phyloP scores from a whole-genome alignment of 2,888 invertebrate species.

The Phortica okadai region DNA sequence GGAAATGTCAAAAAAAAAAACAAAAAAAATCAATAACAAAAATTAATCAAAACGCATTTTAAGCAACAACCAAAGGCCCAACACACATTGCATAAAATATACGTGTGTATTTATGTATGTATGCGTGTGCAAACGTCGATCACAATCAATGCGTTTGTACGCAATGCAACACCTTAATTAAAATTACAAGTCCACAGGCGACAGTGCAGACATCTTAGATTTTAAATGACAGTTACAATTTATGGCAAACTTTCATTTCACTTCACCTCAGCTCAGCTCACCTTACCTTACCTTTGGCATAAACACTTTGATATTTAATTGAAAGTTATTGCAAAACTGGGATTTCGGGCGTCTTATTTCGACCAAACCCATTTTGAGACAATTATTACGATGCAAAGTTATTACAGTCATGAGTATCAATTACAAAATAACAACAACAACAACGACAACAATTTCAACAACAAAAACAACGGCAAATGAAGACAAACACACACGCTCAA shows the following conservation, averaged over 20 bases:
- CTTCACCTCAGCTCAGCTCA: no score
- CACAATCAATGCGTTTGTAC: not conserved
- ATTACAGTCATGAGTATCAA: conserved; percentile 21
- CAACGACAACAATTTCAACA: not conserved
- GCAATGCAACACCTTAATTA: conserved; percentile 45
- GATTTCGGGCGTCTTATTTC: not conserved
- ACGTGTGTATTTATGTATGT: not conserved
- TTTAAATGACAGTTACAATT: conserved; percentile 26
- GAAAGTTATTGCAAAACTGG: conserved; percentile 46
- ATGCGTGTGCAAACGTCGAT: not conserved
- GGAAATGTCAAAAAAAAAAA: not conserved
- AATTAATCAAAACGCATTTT: not conserved
- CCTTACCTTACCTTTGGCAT: no score
- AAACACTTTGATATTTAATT: conserved; percentile 47
- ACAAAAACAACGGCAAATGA: not conserved
- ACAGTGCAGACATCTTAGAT: conserved; percentile 19
- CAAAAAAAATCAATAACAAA: no score
- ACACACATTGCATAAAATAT: not conserved
- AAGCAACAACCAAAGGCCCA: not conserved
- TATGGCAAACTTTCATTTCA: not conserved
- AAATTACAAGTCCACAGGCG: conserved; percentile 45
- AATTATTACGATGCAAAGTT: conserved; percentile 15
- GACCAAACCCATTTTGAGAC: not conserved
- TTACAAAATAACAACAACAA: conserved; percentile 3
- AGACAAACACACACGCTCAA: not conserved